Evolutionary conservation across 2,888 invertebrate genomes (phyloP), one percentile per base, ranked within the genome.

Genomic region (Dolomedes plantarius): DNA sequence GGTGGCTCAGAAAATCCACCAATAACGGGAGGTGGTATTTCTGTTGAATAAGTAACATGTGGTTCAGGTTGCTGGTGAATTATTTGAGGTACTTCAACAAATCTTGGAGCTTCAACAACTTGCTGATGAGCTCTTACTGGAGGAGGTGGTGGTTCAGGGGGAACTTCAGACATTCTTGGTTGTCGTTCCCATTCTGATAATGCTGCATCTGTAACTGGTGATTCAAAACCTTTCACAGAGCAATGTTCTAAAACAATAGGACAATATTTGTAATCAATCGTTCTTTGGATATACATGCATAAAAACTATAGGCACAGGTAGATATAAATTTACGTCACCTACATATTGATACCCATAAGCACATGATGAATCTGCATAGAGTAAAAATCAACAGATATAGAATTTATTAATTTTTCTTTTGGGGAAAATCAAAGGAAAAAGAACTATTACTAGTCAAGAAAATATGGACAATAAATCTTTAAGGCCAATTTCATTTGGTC

Each of bases 151-250:
- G 87, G 88, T 64, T 72, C 75, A 7, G 76, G 78, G 3, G 81
- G 77, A 1, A 78, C 87, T 16, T 74, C 77, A 7, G 65, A 13
- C n/a, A 78, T 50, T 56, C 81, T 77, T 13, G 78, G 39, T 23
- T 82, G 81, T 19, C 79, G 73, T 16, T 87, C 87, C 87, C 87
- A 87, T 0, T 87, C 86, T 23, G 73, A 36, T 7, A 78, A 50
- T 19, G 73, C 16, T 9, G 77, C 11, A 68, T 77, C 81, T 16
- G 41, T 68, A 77, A 67, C 46, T 31, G 81, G 87, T 6, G 79
- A 81, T 23, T 62, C 76, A 80, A 79, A 79, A 27, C 86, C 86
- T 68, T 78, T 85, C 7, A 56, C 19, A 29, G 80, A 29, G 74
- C 71, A 74, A 32, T 64, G 69, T 5, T 86, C 80, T 86, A 65